Percentiles rank a stretch among this genome's conserved stretches.
phyloP scores from a whole-genome alignment of 2,888 invertebrate species.

The Orgyia antiqua region DNA sequence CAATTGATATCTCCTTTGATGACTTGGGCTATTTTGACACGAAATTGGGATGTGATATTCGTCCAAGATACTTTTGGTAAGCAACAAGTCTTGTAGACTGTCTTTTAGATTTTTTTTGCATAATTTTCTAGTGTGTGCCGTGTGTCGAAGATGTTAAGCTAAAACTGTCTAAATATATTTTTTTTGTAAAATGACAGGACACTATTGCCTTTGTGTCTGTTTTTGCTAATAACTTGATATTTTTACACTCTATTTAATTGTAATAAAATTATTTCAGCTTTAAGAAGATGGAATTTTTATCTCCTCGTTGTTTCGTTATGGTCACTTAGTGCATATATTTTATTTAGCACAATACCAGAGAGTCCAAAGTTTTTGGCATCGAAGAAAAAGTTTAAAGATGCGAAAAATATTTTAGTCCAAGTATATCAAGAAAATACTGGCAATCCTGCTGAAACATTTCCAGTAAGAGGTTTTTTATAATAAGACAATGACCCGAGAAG shows the following conservation, averaged over 20 bases:
- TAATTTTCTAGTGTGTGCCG: too few relatives aligned
- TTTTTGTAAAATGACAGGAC: too few relatives aligned
- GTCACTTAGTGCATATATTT: slow-evolving; percentile 38
- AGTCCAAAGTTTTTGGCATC: slow-evolving; percentile 58
- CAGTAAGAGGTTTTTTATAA: slow-evolving; percentile 33
- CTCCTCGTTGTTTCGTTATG: slow-evolving; percentile 44
- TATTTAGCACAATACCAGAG: slow-evolving; percentile 49
- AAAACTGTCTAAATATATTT: too few relatives aligned
- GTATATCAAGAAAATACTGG: slow-evolving; percentile 54
- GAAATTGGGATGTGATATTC: slow-evolving; percentile 40
- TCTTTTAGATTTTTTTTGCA: too few relatives aligned
- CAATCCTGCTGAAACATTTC: slow-evolving; percentile 45
- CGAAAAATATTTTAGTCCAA: slow-evolving; percentile 45
- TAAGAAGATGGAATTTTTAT: slow-evolving; percentile 62
- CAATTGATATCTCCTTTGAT: slow-evolving; percentile 42
- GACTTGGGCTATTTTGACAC: slow-evolving; percentile 46
- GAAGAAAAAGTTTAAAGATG: slow-evolving; percentile 49
- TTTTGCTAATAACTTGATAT: too few relatives aligned
- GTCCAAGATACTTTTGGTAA: slow-evolving; percentile 45
- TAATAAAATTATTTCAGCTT: slow-evolving; percentile 48
- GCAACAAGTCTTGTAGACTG: too few relatives aligned
- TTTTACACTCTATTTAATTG: too few relatives aligned
- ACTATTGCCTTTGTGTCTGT: too few relatives aligned
- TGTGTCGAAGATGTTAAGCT: too few relatives aligned
- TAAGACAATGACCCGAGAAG: neutral